These are phyloP conservation scores for Drosophila setosimentum DNA, from an alignment of 2,888 invertebrate genomes.

Conservation along the genomic window DNA sequence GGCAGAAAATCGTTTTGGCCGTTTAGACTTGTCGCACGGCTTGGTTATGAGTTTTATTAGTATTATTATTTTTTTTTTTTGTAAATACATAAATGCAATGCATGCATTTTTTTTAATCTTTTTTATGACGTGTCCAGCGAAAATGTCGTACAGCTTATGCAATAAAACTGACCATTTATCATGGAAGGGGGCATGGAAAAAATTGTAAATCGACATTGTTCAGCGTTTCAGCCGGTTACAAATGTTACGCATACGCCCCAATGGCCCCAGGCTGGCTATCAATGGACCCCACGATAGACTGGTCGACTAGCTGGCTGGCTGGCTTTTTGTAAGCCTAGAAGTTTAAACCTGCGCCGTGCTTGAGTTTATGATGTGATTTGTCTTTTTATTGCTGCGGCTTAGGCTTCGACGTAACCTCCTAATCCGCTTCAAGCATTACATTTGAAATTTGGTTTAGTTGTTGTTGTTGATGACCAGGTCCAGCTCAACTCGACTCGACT, in stretches of 20 bases:
- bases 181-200: constrained; percentile 55
- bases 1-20: constrained; percentile 56
- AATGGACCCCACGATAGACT: constrained; percentile 32
- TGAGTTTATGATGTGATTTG: constrained; percentile 67
- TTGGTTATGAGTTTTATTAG: constrained; percentile 43
- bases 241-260: constrained; percentile 79
- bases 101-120: constrained; percentile 22
- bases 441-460: constrained; percentile 23
- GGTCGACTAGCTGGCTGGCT: constrained; percentile 29
- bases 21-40: constrained; percentile 73
- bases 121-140: constrained; percentile 60
- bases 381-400: constrained; percentile 67
- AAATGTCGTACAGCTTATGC: constrained; percentile 79
- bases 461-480: constrained; percentile 14
- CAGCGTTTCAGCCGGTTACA: constrained; percentile 40
- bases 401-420: constrained; percentile 65
- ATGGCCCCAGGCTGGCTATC: constrained; percentile 66
- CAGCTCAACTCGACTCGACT: not conserved
- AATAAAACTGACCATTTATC: constrained; percentile 81
- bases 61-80: constrained; percentile 9
- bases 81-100: constrained; percentile 30
- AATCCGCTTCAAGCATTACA: constrained; percentile 52
- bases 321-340: constrained; percentile 26
- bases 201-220: constrained; percentile 69
- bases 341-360: constrained; percentile 39